Evolutionary conservation across 2,113 vertebrate genomes (phyloP).

Genomic region (Atlantisia rogersi): DNA sequence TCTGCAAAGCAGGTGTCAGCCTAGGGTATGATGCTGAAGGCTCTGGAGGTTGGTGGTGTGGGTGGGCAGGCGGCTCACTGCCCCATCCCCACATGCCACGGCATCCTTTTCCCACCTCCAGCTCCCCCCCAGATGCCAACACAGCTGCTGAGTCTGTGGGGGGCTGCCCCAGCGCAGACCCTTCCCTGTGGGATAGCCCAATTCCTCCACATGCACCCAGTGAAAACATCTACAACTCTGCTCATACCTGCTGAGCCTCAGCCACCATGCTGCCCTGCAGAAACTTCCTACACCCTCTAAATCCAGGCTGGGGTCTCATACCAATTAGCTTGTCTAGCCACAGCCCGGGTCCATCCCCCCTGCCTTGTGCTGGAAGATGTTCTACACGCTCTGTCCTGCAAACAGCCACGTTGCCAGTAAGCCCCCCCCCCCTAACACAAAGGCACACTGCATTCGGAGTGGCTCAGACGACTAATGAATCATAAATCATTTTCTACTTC

Average conservation of each 20-base stretch:
- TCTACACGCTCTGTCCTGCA: rapidly evolving
- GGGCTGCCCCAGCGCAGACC: background rate
- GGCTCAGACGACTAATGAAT: background rate
- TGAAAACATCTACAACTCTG: rapidly evolving
- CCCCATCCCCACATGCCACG: rapidly evolving
- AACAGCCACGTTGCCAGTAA: rapidly evolving
- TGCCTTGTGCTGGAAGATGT: background rate
- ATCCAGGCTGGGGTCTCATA: too few relatives aligned
- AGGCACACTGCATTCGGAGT: background rate
- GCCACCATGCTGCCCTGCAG: background rate
- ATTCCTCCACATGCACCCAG: background rate
- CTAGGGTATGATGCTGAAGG: background rate
- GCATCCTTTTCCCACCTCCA: background rate
- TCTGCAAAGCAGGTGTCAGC: background rate
- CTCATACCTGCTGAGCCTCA: background rate
- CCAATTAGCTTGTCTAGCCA: background rate
- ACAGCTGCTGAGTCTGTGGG: background rate
- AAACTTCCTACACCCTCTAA: rapidly evolving
- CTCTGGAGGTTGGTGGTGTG: rapidly evolving
- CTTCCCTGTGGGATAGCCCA: rapidly evolving
- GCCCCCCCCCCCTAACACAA: background rate
- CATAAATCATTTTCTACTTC: background rate
- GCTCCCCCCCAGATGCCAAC: background rate
- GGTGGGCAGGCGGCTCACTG: background rate
- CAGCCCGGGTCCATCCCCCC: background rate